Conservation (phyloP, 2,113 vertebrate species). For the Pongo pygmaeus region DNA sequence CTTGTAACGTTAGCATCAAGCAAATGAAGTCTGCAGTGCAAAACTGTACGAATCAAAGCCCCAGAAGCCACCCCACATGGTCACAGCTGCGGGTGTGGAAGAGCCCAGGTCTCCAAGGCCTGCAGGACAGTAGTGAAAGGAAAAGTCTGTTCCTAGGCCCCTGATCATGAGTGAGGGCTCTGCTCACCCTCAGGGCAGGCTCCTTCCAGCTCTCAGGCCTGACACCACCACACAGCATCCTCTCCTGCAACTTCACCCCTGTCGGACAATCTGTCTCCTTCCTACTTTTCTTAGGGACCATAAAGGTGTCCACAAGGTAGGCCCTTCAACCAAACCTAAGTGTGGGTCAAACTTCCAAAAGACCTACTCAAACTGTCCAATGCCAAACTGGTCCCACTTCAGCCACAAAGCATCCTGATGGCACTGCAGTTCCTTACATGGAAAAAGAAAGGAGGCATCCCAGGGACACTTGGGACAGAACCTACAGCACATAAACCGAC, state of each 20-base stretch:
- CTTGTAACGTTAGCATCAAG: neutral
- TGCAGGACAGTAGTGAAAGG: neutral
- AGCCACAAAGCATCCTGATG: neutral
- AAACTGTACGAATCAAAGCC: neutral
- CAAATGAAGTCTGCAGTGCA: neutral
- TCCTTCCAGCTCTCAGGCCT: neutral
- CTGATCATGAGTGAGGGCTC: too few species aligned
- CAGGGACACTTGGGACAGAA: neutral
- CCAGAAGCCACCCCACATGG: rapidly evolving
- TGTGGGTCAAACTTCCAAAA: neutral
- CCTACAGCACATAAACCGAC: neutral
- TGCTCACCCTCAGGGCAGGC: neutral
- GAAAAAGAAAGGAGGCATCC: neutral
- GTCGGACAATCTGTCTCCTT: neutral
- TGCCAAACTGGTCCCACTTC: neutral
- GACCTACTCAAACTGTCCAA: neutral
- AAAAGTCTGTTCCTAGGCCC: neutral
- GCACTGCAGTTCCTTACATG: neutral
- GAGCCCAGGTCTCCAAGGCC: neutral
- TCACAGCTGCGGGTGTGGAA: neutral
- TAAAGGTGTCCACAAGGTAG: neutral
- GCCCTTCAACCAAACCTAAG: neutral
- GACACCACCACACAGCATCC: too few species aligned
- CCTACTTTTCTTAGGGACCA: neutral
- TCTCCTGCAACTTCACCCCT: too few species aligned